phyloP scores from a whole-genome alignment of 2,797 vertebrate species.

The Onychomys leucogaster region DNA sequence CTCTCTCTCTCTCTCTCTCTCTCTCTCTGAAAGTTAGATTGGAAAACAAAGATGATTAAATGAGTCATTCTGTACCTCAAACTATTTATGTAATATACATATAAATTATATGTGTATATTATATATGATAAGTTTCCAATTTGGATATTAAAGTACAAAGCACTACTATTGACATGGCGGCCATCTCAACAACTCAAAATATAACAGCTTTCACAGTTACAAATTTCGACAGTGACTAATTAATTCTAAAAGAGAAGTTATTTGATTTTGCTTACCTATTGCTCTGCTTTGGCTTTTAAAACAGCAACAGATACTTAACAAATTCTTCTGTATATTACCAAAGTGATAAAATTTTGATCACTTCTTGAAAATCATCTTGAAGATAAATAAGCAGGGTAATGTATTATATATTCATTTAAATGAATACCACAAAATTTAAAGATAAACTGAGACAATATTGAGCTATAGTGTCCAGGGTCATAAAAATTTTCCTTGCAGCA shows the following conservation, averaged over 20 bases:
- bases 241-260: background rate
- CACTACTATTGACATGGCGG: background rate
- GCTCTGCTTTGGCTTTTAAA: background rate
- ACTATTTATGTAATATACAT: background rate
- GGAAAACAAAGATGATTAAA: no score
- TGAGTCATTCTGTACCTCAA: background rate
- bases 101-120: background rate
- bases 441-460: background rate
- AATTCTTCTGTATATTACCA: background rate
- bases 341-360: background rate
- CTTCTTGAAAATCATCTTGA: background rate
- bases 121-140: background rate
- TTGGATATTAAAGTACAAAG: no score
- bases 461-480: background rate
- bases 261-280: no score
- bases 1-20: background rate
- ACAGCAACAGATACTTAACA: background rate
- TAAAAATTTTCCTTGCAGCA: background rate
- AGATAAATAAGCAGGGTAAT: background rate
- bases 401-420: background rate
- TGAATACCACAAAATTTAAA: background rate
- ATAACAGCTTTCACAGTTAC: background rate
- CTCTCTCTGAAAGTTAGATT: background rate
- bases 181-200: background rate
- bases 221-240: background rate